phyloP scores from a whole-genome alignment of 2,888 invertebrate species.

The Sinelater perroti region DNA sequence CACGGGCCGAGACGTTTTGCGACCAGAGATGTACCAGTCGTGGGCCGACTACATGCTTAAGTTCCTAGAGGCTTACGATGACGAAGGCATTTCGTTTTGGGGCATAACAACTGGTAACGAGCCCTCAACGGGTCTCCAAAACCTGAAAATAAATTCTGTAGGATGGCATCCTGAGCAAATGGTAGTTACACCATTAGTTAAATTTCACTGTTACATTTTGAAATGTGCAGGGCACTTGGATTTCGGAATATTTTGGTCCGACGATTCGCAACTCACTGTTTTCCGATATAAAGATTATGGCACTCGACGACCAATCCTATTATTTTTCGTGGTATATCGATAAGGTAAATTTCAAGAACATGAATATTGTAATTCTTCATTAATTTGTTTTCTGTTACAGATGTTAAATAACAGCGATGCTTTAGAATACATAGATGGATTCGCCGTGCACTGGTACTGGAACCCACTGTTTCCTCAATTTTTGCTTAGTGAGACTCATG shows the following conservation, averaged over 20 bases:
- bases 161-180: conserved; percentile 73
- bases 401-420: conserved; percentile 59
- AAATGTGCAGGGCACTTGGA: conserved; percentile 76
- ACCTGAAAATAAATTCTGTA: conserved; percentile 72
- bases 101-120: conserved; percentile 89
- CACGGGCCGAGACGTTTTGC: conserved; percentile 51
- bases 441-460: conserved; percentile 86
- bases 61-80: conserved; percentile 80
- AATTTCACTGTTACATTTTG: neutral
- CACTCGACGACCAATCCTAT: conserved; percentile 79
- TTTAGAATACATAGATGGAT: conserved; percentile 73
- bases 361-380: too few species aligned
- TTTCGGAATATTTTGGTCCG: conserved; percentile 78
- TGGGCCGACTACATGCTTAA: conserved; percentile 85
- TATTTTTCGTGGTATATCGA: conserved; percentile 72
- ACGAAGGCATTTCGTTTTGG: conserved; percentile 77
- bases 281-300: conserved; percentile 72
- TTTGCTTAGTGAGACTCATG: conserved; percentile 66
- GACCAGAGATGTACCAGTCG: conserved; percentile 70
- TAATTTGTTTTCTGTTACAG: too few species aligned
- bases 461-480: conserved; percentile 68
- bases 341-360: conserved; percentile 58
- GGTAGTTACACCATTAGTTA: conserved; percentile 29
- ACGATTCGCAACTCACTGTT: conserved; percentile 68
- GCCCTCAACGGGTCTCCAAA: conserved; percentile 66